Conservation (phyloP, 2,888 invertebrate genomes). For the Hirudinaria manillensis region DNA sequence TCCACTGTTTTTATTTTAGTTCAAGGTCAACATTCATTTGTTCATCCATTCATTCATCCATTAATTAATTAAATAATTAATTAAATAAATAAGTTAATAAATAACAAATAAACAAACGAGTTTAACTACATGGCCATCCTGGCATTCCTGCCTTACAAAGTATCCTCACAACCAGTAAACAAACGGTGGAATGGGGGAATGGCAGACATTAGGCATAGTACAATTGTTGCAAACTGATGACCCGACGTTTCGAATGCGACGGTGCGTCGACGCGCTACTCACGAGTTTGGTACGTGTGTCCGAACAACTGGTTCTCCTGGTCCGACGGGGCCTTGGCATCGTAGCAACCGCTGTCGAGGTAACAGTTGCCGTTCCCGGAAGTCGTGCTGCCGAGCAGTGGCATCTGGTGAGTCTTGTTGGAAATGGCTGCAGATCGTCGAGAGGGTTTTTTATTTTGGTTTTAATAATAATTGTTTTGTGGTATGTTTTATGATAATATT, state of each 20-base stretch:
- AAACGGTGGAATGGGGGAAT: too few relatives aligned
- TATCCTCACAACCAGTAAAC: too few relatives aligned
- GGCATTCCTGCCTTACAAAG: neutral
- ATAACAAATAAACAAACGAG: neutral
- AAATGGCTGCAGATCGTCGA: neutral
- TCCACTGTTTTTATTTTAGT: neutral
- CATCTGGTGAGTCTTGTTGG: constrained; percentile 12
- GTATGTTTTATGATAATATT: neutral
- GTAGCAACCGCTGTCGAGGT: constrained; percentile 10
- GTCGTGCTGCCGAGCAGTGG: constrained; percentile 9
- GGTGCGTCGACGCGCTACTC: neutral
- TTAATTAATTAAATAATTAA: neutral
- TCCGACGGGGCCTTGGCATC: neutral
- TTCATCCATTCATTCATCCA: too few relatives aligned
- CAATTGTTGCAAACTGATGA: too few relatives aligned
- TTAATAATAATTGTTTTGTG: neutral
- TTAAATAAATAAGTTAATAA: neutral
- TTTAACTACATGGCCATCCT: neutral
- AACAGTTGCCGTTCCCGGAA: neutral
- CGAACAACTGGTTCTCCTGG: constrained; percentile 1
- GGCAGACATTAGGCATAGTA: too few relatives aligned
- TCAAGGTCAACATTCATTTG: too few relatives aligned
- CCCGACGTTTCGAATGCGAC: neutral
- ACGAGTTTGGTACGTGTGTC: constrained; percentile 27
- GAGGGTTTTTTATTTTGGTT: neutral